Evolutionary conservation across 2,113 vertebrate species (phyloP).

Genomic region (Burhinus oedicnemus): DNA sequence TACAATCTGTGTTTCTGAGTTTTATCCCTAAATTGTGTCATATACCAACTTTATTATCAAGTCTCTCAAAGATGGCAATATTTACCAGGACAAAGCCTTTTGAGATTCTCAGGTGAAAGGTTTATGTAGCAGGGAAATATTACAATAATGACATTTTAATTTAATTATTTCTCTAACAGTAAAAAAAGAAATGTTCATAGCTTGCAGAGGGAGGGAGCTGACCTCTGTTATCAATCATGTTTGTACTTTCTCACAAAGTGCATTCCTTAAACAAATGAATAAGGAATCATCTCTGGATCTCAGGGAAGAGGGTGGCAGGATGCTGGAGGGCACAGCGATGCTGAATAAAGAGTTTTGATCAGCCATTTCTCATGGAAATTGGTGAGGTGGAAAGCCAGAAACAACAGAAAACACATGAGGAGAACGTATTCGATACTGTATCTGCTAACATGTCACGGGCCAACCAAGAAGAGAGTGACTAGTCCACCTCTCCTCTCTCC

Average conservation of each 20-base stretch:
- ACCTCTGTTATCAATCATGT: background rate
- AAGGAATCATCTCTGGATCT: background rate
- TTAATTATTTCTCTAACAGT: background rate
- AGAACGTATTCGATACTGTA: background rate
- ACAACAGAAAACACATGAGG: background rate
- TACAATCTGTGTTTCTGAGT: background rate
- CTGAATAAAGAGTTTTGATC: background rate
- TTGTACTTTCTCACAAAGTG: background rate
- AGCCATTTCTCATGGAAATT: background rate
- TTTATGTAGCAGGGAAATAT: background rate
- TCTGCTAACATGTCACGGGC: fast-evolving
- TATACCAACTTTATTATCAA: background rate
- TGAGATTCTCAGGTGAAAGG: background rate
- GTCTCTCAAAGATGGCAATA: background rate
- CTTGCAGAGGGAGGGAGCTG: background rate
- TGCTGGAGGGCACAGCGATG: background rate
- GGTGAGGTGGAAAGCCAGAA: background rate
- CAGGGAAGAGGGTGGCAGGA: background rate
- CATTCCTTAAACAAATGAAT: background rate
- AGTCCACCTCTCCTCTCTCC: background rate
- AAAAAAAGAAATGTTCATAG: background rate
- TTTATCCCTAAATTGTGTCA: background rate
- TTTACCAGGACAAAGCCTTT: background rate
- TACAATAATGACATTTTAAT: background rate
- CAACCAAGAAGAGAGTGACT: background rate